Conservation (phyloP, 2,113 vertebrate species). For the Ceratotherium simum region DNA sequence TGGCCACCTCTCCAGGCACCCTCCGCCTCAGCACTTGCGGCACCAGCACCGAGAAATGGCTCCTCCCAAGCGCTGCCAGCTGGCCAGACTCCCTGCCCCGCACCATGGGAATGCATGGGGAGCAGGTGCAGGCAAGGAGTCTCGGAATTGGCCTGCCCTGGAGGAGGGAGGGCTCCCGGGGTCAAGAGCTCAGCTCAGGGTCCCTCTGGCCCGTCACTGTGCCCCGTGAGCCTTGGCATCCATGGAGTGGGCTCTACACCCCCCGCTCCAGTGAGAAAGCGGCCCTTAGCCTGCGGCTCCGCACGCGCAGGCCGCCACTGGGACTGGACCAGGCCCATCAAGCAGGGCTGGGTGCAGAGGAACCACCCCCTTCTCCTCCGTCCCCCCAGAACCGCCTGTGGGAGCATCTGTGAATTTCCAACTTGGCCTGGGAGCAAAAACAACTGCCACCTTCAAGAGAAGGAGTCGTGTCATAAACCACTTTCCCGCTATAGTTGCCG, state of each 20-base stretch:
- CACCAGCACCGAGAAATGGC: too few relatives aligned
- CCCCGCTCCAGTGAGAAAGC: too few relatives aligned
- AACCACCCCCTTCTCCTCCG: rapidly evolving
- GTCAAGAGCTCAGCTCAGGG: rapidly evolving
- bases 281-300: rapidly evolving
- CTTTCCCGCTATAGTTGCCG: rapidly evolving
- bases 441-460: neutral
- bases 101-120: rapidly evolving
- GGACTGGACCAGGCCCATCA: rapidly evolving
- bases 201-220: too few relatives aligned
- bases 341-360: rapidly evolving
- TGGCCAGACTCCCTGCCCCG: neutral
- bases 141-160: neutral
- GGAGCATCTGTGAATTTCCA: neutral
- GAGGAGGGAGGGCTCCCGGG: neutral
- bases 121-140: neutral
- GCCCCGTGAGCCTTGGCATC: rapidly evolving
- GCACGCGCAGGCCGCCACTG: rapidly evolving
- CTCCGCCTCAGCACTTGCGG: too few relatives aligned
- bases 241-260: rapidly evolving
- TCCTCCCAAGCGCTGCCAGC: neutral
- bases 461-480: rapidly evolving
- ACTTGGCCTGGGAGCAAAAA: neutral
- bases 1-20: too few relatives aligned
- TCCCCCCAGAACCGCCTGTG: rapidly evolving